Evolutionary conservation across 2,113 vertebrate genomes (phyloP).

Genomic region (Calyptomena viridis): DNA sequence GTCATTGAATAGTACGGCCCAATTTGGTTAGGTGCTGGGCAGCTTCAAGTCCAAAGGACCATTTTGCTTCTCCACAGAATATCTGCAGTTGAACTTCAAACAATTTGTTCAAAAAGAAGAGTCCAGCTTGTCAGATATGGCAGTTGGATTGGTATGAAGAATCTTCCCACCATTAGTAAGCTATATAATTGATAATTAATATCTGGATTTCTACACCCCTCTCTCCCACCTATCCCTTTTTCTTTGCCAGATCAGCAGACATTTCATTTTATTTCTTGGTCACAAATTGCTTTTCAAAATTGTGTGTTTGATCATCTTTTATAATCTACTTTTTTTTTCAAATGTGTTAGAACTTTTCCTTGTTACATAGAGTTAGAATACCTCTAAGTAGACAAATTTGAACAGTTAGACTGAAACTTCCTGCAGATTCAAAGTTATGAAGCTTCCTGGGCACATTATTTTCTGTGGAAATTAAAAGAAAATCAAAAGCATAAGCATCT

Average conservation of each 20-base stretch:
- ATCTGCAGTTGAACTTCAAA: neutral
- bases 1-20: accelerated
- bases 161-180: neutral
- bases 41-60: neutral
- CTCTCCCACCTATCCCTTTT: neutral
- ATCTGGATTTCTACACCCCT: neutral
- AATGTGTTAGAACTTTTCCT: neutral
- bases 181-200: neutral
- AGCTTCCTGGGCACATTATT: neutral
- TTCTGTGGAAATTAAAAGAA: neutral
- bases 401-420: neutral
- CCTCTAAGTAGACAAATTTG: neutral
- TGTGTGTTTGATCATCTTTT: neutral
- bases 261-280: neutral
- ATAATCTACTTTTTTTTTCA: neutral
- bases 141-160: neutral
- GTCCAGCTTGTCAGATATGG: neutral
- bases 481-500: neutral
- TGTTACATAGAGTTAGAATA: neutral
- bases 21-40: neutral
- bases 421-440: neutral
- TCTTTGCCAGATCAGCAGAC: neutral
- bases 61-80: neutral
- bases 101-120: neutral
- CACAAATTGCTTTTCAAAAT: neutral